Base-by-base conservation (phyloP, 1,140 invertebrate genomes). In the Phymastichus coffea region DNA sequence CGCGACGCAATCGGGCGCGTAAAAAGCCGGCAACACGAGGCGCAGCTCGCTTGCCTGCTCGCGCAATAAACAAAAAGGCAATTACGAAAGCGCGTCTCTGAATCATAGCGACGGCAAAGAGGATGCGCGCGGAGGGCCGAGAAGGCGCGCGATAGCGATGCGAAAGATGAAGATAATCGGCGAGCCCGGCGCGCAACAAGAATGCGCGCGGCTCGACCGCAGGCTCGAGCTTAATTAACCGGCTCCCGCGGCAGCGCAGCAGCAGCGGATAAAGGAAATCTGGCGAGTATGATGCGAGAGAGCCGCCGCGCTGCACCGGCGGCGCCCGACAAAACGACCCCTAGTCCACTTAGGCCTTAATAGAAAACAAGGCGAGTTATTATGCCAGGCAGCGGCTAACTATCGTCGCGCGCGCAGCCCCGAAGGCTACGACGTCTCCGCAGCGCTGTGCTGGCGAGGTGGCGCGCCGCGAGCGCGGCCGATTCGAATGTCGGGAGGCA, bases 81-180 rank as follows among this genome's bases (percentile, higher is more conserved):
- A 48, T 28, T 28, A 48, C 17, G 44, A 25, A 3, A 22, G 28
- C 17, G 19, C 47, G 30, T n/a, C n/a, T n/a, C n/a, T n/a, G n/a
- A n/a, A n/a, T n/a, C n/a, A n/a, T n/a, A n/a, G n/a, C 14, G 43
- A n/a, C 20, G 43, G 7, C 9, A 8, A 17, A 1, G 15, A 19
- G 37, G 19, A 12, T 8, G 17, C 38, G 22, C n/a, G 35, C 15
- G 25, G 8, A 17, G 44, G 41, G 35, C 28, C 52, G 40, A 48
- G 43, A 43, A 48, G 33, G 26, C 28, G 15, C 43, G 33, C 51
- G 51, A 54, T 33, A 46, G 41, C 10, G 20, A 37, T 17, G 25
- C n/a, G n/a, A n/a, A 17, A 53, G 40, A 59, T 44, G 57, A 46
- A 52, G 48, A 44, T 59, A 59, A 59, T 59, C 55, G 51, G 20